Percentiles rank a stretch among this genome's conserved stretches.
These are phyloP conservation scores for Tenthredo mesomela DNA, from an alignment of 2,888 invertebrate genomes.

Conservation along the genomic window DNA sequence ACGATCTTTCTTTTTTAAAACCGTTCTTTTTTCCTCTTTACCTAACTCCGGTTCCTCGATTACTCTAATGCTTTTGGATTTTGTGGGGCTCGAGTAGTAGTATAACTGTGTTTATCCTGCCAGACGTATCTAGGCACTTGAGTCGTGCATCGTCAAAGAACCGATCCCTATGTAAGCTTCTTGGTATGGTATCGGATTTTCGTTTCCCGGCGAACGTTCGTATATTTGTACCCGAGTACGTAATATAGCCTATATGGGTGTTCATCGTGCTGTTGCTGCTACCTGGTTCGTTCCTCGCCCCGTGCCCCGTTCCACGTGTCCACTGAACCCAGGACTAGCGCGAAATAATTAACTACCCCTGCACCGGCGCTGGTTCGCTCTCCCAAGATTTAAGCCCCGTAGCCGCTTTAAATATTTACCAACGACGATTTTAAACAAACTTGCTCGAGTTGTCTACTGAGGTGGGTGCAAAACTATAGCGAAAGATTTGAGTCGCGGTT, in stretches of 20 bases:
- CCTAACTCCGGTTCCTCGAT: not conserved
- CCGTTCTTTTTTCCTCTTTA: not conserved
- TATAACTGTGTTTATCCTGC: not conserved
- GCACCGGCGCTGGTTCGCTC: conserved; percentile 56
- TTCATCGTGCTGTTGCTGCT: conserved; percentile 20
- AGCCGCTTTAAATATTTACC: conserved; percentile 68
- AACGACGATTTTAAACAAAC: conserved; percentile 62
- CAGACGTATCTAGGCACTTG: not conserved
- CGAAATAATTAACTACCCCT: conserved; percentile 75
- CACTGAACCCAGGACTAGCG: conserved; percentile 67
- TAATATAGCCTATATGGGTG: too few species aligned
- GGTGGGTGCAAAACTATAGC: conserved; percentile 6
- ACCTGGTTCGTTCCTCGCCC: conserved; percentile 22
- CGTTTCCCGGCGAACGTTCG: conserved; percentile 6
- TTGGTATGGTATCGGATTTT: conserved; percentile 13
- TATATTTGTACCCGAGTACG: conserved; percentile 14
- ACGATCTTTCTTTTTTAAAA: not conserved
- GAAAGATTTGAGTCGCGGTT: not conserved
- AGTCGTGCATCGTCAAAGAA: not conserved
- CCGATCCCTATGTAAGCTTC: not conserved
- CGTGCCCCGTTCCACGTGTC: conserved; percentile 57
- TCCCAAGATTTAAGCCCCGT: conserved; percentile 65
- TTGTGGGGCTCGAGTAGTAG: not conserved
- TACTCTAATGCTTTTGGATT: not conserved
- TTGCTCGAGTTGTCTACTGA: conserved; percentile 52